Base-by-base conservation (phyloP, 2,888 invertebrate genomes). In the Parnassius mnemosyne region DNA sequence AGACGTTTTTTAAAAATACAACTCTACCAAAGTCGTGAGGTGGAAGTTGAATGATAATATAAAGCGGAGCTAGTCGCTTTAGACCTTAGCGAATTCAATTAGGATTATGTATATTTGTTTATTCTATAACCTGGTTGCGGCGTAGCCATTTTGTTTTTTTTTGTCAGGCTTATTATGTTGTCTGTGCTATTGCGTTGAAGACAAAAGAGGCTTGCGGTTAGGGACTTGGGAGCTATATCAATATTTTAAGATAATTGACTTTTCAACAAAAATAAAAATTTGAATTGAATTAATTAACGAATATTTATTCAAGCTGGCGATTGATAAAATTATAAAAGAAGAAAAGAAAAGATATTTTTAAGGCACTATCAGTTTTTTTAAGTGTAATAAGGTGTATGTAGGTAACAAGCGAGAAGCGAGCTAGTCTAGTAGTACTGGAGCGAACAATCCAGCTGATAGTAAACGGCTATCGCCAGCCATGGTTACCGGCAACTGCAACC, bases 41-140 rank as follows among this genome's bases (percentile, higher is more conserved):
- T 55, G 46, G 55, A 54, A 50, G 34, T 25, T 46, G 41, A 2
- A 10, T 51, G 59, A 54, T 52, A 55, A 63, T 63, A 57, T 63
- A 52, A 60, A 61, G n/a, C 49, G 43, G 16, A 34, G 52, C 56
- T 47, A 47, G 16, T 11, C 46, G 55, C 54, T 63, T 50, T 49
- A 57, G 44, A 57, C 42, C 59, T 51, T 61, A 25, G 63, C 53
- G 53, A 66, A 70, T 70, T 59, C 68, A 71, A 70, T 71, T 71
- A 70, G 68, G 68, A 68, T 69, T 69, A 71, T 67, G 62, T 64
- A 57, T 69, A 70, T 70, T 70, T 71, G 68, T 71, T 70, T 69
- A 68, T 71, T 66, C 68, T 66, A 60, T 44, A 44, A 57, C 60
- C 66, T 54, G 53, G 55, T 20, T 54, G 57, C 50, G 56, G 57